phyloP scores from a whole-genome alignment of 2,888 invertebrate species.

The Scaptomyza parva region DNA sequence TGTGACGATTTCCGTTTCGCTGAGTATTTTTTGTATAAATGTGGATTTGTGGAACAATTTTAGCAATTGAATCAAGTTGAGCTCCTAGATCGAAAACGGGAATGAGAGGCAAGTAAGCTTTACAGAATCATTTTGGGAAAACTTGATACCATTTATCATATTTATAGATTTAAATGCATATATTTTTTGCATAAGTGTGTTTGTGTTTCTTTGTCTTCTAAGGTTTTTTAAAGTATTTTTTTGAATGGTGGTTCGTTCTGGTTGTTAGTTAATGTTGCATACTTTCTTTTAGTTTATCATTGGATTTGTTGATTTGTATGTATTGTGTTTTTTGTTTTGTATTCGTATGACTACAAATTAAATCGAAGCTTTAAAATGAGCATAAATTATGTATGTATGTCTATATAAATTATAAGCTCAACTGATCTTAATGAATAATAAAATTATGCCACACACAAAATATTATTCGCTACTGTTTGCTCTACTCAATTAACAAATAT shows the following conservation, averaged over 20 bases:
- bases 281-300: constrained; percentile 76
- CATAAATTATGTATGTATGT: constrained; percentile 26
- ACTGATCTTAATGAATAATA: constrained; percentile 31
- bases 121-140: constrained; percentile 85
- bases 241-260: constrained; percentile 67
- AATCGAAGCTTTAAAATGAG: constrained; percentile 45
- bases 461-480: constrained; percentile 20
- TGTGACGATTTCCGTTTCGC: constrained; percentile 32
- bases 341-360: constrained; percentile 66
- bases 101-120: constrained; percentile 85
- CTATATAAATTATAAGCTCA: constrained; percentile 21
- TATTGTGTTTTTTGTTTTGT: constrained; percentile 44
- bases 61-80: constrained; percentile 85
- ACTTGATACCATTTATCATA: constrained; percentile 83
- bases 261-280: constrained; percentile 79
- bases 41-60: constrained; percentile 83
- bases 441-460: constrained; percentile 52
- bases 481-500: constrained; percentile 8
- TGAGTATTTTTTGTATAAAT: constrained; percentile 41
- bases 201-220: constrained; percentile 47
- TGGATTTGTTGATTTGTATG: constrained; percentile 51
- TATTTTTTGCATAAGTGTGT: constrained; percentile 39
- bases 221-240: constrained; percentile 39
- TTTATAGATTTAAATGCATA: constrained; percentile 60
- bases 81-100: constrained; percentile 85